These are phyloP conservation scores for Eupithecia abbreviata DNA, from an alignment of 2,888 invertebrate species.

Conservation along the genomic window DNA sequence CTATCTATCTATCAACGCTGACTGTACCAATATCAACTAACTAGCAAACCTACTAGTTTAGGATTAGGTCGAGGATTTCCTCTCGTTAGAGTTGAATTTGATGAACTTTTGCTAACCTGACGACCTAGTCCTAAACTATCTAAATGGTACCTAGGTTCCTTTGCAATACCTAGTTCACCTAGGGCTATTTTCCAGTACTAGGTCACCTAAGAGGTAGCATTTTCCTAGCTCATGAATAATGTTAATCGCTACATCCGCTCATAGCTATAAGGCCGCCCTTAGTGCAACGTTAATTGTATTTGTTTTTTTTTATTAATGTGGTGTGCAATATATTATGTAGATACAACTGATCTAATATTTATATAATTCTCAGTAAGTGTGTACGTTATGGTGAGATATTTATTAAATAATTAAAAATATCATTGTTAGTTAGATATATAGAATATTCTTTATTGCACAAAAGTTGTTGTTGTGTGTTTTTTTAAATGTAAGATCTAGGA, in stretches of 20 bases:
- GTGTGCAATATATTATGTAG: too few species aligned
- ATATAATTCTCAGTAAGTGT: too few species aligned
- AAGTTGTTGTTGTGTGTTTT: too few species aligned
- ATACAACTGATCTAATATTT: too few species aligned
- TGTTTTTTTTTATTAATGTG: too few species aligned
- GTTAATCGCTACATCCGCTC: background rate
- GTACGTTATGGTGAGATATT: too few species aligned
- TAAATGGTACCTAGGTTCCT: constrained; percentile 26
- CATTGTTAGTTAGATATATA: too few species aligned
- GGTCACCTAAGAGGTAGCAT: background rate
- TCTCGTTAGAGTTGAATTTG: constrained; percentile 38
- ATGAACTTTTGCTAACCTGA: constrained; percentile 34
- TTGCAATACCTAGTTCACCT: background rate
- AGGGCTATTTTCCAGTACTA: background rate
- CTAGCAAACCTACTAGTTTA: background rate
- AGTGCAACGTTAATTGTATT: background rate
- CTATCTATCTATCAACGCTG: background rate
- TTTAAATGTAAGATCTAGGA: too few species aligned
- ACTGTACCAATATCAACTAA: background rate
- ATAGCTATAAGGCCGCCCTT: background rate
- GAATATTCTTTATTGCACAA: too few species aligned
- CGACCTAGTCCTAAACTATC: constrained; percentile 39
- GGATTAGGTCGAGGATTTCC: constrained; percentile 49
- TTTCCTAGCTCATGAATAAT: background rate
- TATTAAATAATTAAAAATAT: too few species aligned